Conservation (phyloP, 1,140 invertebrate species). For the Oryzaephilus surinamensis region DNA sequence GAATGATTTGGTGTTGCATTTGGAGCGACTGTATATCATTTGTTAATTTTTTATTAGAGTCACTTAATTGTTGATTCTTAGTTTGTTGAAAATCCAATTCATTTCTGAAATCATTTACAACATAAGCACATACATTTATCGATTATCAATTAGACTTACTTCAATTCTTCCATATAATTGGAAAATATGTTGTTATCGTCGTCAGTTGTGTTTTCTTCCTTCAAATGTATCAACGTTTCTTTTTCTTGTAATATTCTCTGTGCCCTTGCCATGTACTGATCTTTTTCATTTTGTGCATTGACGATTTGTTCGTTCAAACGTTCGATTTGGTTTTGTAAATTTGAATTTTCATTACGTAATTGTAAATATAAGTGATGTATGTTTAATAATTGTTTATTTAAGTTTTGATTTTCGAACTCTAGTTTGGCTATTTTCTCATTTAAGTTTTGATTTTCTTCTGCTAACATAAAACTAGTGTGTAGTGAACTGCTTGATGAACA, state of each 20-base stretch:
- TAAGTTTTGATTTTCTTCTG: slow-evolving; percentile 26
- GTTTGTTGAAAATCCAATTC: slow-evolving; percentile 52
- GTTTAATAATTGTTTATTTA: slow-evolving; percentile 38
- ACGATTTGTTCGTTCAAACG: slow-evolving; percentile 47
- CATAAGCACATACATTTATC: not conserved
- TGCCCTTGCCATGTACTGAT: slow-evolving; percentile 60
- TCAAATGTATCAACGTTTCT: slow-evolving; percentile 53
- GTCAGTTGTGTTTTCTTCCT: slow-evolving; percentile 17
- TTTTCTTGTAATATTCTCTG: slow-evolving; percentile 67
- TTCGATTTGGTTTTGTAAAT: slow-evolving; percentile 32
- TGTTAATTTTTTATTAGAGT: slow-evolving; percentile 42
- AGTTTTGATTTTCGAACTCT: slow-evolving; percentile 36
- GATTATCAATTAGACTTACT: slow-evolving; percentile 14
- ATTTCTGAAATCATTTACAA: slow-evolving; percentile 31
- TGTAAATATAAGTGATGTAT: slow-evolving; percentile 31
- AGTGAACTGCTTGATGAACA: slow-evolving; percentile 3
- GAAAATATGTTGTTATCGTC: slow-evolving; percentile 16
- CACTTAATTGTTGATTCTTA: slow-evolving; percentile 46
- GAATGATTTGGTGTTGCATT: slow-evolving; percentile 27
- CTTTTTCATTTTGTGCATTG: slow-evolving; percentile 48
- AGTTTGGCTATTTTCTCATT: slow-evolving; percentile 31
- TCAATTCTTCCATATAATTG: slow-evolving; percentile 27
- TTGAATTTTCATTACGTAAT: slow-evolving; percentile 26
- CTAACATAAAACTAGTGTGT: slow-evolving; percentile 19
- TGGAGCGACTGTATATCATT: slow-evolving; percentile 41